A percentile compares a stretch with the other conserved stretches of the same genome.
Conservation (phyloP, 2,113 vertebrate species). For the Mystacornis crossleyi region DNA sequence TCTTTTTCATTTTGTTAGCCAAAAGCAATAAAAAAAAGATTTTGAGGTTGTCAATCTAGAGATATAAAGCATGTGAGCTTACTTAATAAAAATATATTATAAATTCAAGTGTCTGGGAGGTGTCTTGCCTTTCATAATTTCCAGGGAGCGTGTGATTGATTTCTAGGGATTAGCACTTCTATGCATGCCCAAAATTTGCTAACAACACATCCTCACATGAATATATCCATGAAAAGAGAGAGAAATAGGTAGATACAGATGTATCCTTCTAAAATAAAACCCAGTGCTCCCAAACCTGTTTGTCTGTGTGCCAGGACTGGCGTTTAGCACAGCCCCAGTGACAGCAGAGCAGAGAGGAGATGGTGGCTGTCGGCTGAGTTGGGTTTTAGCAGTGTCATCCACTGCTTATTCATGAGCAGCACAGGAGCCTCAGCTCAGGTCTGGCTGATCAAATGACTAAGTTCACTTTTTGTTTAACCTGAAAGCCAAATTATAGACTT, state of each 20-base stretch:
- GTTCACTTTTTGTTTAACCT: neutral
- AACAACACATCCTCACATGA: neutral
- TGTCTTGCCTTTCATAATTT: neutral
- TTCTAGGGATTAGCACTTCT: neutral
- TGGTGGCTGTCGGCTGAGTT: accelerated
- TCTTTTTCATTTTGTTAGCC: neutral
- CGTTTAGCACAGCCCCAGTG: accelerated
- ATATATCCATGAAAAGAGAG: neutral
- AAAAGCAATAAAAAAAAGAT: neutral
- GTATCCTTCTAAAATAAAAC: neutral
- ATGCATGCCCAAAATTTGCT: neutral
- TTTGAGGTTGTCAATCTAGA: neutral
- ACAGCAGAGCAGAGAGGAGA: neutral
- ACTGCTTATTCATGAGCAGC: neutral
- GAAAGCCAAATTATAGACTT: neutral
- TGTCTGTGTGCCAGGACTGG: neutral
- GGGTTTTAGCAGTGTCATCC: neutral
- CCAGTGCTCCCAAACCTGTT: neutral
- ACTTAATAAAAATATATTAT: neutral
- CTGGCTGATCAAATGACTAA: neutral
- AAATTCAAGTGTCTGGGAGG: neutral
- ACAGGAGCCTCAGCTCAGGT: neutral
- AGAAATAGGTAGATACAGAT: neutral
- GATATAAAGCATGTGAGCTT: neutral
- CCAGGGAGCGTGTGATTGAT: neutral